Evolutionary conservation across 2,113 vertebrate genomes (phyloP).

Genomic region (Takifugu bimaculatus): DNA sequence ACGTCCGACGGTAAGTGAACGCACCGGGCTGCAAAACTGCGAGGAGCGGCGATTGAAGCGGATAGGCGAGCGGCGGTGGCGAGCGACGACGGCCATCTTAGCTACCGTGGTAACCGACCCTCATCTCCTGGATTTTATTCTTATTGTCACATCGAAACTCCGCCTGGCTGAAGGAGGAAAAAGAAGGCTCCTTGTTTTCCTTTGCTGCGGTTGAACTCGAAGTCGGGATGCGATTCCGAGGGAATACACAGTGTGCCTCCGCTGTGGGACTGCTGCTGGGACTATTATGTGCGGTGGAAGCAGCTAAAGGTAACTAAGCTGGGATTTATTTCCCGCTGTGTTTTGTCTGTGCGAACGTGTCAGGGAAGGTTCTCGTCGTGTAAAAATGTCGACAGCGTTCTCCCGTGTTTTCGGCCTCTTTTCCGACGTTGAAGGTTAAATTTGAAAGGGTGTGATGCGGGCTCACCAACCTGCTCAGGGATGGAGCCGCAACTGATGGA

Average conservation of each 20-base stretch:
- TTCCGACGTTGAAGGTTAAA: constrained; percentile 7
- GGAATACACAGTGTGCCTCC: constrained; percentile 68
- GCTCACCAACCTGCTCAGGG: constrained; percentile 56
- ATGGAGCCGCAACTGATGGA: constrained; percentile 54
- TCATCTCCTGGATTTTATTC: constrained; percentile 71
- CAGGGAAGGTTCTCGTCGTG: neutral
- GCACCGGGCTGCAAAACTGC: constrained; percentile 57
- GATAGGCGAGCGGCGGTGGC: constrained; percentile 62
- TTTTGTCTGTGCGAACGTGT: constrained; percentile 5
- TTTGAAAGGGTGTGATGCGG: constrained; percentile 28
- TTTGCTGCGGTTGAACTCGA: constrained; percentile 48
- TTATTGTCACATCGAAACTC: constrained; percentile 35
- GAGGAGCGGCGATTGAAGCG: constrained; percentile 62
- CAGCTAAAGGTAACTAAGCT: constrained; percentile 78
- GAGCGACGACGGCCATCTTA: constrained; percentile 81
- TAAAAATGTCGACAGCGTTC: neutral
- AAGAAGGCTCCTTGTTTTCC: constrained; percentile 34
- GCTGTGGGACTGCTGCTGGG: constrained; percentile 74
- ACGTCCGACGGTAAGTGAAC: constrained; percentile 41
- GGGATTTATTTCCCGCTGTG: constrained; percentile 47
- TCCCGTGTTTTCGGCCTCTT: neutral
- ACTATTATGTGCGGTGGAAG: constrained; percentile 73
- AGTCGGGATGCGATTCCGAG: constrained; percentile 75
- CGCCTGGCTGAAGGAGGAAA: constrained; percentile 33
- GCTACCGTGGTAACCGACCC: constrained; percentile 59